A percentile compares a stretch with the other conserved stretches of the same genome.
These are phyloP conservation scores for Musca domestica DNA, from an alignment of 1,140 invertebrate species.

Conservation along the genomic window DNA sequence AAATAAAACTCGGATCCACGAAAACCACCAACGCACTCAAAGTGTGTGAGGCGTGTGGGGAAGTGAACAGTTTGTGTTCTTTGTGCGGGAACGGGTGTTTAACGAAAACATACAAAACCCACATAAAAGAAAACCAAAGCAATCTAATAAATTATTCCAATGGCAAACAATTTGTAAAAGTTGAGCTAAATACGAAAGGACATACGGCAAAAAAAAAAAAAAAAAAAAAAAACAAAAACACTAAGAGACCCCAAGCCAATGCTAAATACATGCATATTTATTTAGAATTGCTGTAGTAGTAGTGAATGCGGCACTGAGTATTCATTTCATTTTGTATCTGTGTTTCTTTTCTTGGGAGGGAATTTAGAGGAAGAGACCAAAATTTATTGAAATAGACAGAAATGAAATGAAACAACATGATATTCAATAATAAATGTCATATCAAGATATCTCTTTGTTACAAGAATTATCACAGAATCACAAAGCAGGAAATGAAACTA, in stretches of 20 bases:
- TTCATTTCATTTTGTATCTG: too few relatives aligned
- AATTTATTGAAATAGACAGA: too few relatives aligned
- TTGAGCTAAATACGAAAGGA: conserved; percentile 18
- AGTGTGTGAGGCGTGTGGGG: neutral
- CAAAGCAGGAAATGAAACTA: too few relatives aligned
- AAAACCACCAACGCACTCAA: conserved; percentile 8
- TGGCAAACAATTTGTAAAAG: conserved; percentile 22
- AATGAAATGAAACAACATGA: too few relatives aligned
- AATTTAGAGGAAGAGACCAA: too few relatives aligned
- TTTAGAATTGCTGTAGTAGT: too few relatives aligned
- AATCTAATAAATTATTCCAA: conserved; percentile 22
- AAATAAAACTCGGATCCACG: conserved; percentile 6
- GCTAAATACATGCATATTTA: neutral
- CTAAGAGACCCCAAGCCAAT: neutral
- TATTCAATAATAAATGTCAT: too few relatives aligned
- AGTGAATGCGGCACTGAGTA: too few relatives aligned
- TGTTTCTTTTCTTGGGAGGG: too few relatives aligned
- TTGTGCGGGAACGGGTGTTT: neutral
- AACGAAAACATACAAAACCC: conserved; percentile 11
- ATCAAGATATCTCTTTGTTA: too few relatives aligned
- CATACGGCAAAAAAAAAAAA: neutral
- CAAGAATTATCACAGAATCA: too few relatives aligned
- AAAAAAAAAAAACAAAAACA: too few relatives aligned
- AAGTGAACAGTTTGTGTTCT: neutral
- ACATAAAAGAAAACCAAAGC: conserved; percentile 22